Base-by-base conservation (phyloP, 2,797 vertebrate species). In the Enteromius thamalakanensis region DNA sequence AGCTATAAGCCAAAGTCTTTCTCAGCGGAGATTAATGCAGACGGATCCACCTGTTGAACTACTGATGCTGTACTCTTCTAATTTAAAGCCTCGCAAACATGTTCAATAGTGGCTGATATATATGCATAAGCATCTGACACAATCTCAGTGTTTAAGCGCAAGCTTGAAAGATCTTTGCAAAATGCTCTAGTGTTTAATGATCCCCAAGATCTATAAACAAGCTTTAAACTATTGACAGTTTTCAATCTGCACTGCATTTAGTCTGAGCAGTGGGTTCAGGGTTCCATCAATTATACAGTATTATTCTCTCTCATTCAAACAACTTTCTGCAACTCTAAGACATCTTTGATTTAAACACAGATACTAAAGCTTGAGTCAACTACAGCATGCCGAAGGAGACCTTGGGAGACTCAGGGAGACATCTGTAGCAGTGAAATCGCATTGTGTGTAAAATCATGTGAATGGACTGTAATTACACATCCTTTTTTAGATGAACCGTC, bases 191-290 rank as follows among this genome's bases (percentile, higher is more conserved):
- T 69, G 74, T 76, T 76, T 76, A 69, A 69, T 47, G 47, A 82
- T 67, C 17, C 60, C 49, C 8, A 1, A 69, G 72, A 77, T 69
- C 37, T 47, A 60, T 69, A 83, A 58, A 77, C 64, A 67, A 55
- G 80, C 45, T 75, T 82, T 67, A 67, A 72, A 81, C 69, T 68
- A 82, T 64, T 82, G 60, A 76, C 34, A 23, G 34, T 11, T 77
- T 83, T 76, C 55, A 76, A 55, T 45, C 15, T 32, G 37, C 49
- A 23, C 74, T 47, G 65, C 8, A 60, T 77, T 69, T 62, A 78
- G 51, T 9, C 21, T 77, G 40, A 34, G 21, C 9, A 55, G 49
- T 42, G 37, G 19, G 11, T 83, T 76, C 49, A 15, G 65, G 45
- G 37, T 32, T 77, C 23, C 65, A 45, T 69, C 65, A 60, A 45